Percentiles rank a stretch among this genome's conserved stretches.
phyloP scores from a whole-genome alignment of 2,797 vertebrate genomes.

The Mastacembelus armatus region DNA sequence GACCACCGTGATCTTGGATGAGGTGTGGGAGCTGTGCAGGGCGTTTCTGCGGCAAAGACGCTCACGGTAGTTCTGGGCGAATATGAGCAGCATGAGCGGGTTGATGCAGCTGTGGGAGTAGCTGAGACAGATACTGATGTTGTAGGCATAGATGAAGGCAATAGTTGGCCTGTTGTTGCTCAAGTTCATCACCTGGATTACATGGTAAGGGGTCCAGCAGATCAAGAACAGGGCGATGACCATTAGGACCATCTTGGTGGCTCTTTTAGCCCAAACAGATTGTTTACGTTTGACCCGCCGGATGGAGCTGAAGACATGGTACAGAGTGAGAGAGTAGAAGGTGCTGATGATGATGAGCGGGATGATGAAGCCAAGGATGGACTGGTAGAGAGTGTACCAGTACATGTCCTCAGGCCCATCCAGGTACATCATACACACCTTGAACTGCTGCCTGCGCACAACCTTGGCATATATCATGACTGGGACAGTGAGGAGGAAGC shows the following conservation, averaged over 20 bases:
- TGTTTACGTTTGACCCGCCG: constrained; percentile 85
- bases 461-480: constrained; percentile 87
- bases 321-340: constrained; percentile 87
- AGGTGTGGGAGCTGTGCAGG: constrained; percentile 71
- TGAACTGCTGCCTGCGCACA: constrained; percentile 64
- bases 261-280: constrained; percentile 83
- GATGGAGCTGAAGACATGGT: constrained; percentile 86
- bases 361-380: constrained; percentile 85
- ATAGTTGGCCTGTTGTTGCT: constrained; percentile 79
- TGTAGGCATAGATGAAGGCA: constrained; percentile 84
- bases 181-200: constrained; percentile 87
- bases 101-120: constrained; percentile 91
- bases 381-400: constrained; percentile 89
- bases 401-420: constrained; percentile 86
- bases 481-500: constrained; percentile 84
- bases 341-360: constrained; percentile 88
- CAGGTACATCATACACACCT: constrained; percentile 85
- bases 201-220: constrained; percentile 88
- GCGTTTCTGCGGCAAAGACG: constrained; percentile 76
- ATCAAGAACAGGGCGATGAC: constrained; percentile 85
- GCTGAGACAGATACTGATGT: constrained; percentile 88
- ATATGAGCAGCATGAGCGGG: constrained; percentile 86
- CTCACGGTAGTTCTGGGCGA: constrained; percentile 87
- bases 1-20: constrained; percentile 80
- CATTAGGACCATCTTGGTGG: constrained; percentile 88